Evolutionary conservation across 2,888 invertebrate species (phyloP).

Genomic region (Acheta domesticus): DNA sequence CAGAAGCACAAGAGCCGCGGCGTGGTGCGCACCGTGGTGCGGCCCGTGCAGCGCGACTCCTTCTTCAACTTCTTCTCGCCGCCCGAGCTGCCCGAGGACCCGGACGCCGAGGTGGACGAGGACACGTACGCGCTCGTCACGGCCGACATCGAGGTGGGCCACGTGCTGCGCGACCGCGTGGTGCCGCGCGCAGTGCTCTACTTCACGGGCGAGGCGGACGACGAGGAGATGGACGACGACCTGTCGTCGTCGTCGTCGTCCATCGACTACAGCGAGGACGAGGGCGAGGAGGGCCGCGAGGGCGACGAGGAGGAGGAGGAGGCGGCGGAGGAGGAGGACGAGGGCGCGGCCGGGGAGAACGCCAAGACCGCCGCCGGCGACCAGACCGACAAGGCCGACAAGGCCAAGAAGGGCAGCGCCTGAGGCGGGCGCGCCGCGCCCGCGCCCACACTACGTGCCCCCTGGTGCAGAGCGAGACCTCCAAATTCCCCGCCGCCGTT

Average conservation of each 20-base stretch:
- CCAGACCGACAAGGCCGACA: not conserved
- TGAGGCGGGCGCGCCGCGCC: too few species aligned
- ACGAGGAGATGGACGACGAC: slow-evolving; percentile 18
- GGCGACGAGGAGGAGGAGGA: slow-evolving; percentile 1
- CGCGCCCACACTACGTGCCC: not conserved
- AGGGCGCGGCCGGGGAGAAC: not conserved
- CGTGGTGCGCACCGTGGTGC: slow-evolving; percentile 10
- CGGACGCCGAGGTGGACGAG: slow-evolving; percentile 8
- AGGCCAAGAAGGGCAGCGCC: not conserved
- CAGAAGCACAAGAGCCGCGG: slow-evolving; percentile 18
- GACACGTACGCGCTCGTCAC: slow-evolving; percentile 18
- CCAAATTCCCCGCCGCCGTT: slow-evolving; percentile 5
- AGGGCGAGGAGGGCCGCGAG: not conserved
- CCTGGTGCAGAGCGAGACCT: not conserved
- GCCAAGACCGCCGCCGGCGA: not conserved
- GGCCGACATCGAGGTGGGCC: slow-evolving; percentile 6
- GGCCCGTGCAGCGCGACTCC: not conserved
- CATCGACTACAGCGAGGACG: slow-evolving; percentile 18
- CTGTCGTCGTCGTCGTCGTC: not conserved
- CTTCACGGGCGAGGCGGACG: slow-evolving; percentile 8
- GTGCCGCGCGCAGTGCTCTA: not conserved
- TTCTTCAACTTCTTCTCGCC: slow-evolving; percentile 7
- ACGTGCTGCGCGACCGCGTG: not conserved
- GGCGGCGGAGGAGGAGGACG: not conserved
- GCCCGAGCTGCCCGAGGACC: slow-evolving; percentile 1